Conservation (phyloP, 2,888 invertebrate genomes). For the Aporophyla nigra region DNA sequence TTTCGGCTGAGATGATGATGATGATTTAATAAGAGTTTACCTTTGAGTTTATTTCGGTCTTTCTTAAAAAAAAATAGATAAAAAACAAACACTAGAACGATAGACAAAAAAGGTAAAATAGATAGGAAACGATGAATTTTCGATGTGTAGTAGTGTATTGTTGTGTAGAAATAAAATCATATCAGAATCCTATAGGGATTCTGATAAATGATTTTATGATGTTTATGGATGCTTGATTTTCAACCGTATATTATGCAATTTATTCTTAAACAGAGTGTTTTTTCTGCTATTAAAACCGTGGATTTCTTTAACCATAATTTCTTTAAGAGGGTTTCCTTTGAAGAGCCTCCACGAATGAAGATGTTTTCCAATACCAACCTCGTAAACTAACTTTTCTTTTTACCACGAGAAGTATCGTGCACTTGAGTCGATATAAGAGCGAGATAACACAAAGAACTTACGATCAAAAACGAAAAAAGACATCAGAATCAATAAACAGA, state of each 20-base stretch:
- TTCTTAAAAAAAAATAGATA: too few relatives aligned
- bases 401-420: too few relatives aligned
- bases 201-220: too few relatives aligned
- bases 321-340: background rate
- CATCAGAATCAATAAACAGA: constrained; percentile 1
- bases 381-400: constrained; percentile 19
- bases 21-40: too few relatives aligned
- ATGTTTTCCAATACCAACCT: too few relatives aligned
- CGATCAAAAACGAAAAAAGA: background rate
- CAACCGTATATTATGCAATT: background rate
- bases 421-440: background rate
- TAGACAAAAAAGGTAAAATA: too few relatives aligned
- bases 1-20: too few relatives aligned
- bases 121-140: too few relatives aligned
- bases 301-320: background rate
- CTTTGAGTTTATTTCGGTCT: too few relatives aligned
- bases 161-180: too few relatives aligned
- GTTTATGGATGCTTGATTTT: background rate
- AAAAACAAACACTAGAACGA: too few relatives aligned
- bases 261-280: background rate
- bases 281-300: background rate
- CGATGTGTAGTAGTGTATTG: too few relatives aligned
- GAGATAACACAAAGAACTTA: background rate
- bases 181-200: background rate
- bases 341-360: constrained; percentile 6